Evolutionary conservation across 2,888 invertebrate genomes (phyloP), one percentile per base, ranked within the genome.

Genomic region (Hypselothyrea guttata): DNA sequence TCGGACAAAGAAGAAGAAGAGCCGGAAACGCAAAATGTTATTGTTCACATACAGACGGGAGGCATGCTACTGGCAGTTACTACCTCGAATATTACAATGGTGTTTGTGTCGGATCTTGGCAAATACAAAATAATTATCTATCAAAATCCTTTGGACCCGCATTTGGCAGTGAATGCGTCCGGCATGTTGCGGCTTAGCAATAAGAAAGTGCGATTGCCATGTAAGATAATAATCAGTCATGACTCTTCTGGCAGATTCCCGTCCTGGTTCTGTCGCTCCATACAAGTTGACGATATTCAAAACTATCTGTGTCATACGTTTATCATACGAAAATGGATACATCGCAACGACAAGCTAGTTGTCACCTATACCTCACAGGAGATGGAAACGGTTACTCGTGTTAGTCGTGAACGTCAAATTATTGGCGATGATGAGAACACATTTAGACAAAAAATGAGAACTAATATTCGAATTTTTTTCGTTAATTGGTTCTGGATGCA

Each of bases 401-500:
- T n/a, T n/a, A n/a, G n/a, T n/a, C n/a, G n/a, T n/a, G n/a, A n/a
- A n/a, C n/a, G n/a, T n/a, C n/a, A n/a, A n/a, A n/a, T n/a, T n/a
- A n/a, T n/a, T n/a, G n/a, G n/a, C n/a, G n/a, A n/a, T n/a, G n/a
- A n/a, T 7, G 9, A 18, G 9, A 11, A 3, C 0, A 16, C 2
- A 4, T 49, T 51, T 3, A 8, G 28, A 7, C 8, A 3, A 0
- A 9, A 11, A 1, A 48, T 61, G 41, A 44, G 31, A 11, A 34
- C 12, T n/a, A 37, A 31, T 7, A 44, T 7, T 11, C 22, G 45
- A 4, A 7, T 44, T 0, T 53, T 52, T 34, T 71, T 48, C 3
- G 47, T 35, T 5, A 63, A 67, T 37, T 71, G 67, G 67, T 71
- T 53, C 18, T n/a, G 58, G 42, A 4, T 67, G 33, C 71, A 71